A percentile compares a stretch with the other conserved stretches of the same genome.
Evolutionary conservation across 2,888 invertebrate genomes (phyloP).

Genomic region (Pachliopta kotzebuea): DNA sequence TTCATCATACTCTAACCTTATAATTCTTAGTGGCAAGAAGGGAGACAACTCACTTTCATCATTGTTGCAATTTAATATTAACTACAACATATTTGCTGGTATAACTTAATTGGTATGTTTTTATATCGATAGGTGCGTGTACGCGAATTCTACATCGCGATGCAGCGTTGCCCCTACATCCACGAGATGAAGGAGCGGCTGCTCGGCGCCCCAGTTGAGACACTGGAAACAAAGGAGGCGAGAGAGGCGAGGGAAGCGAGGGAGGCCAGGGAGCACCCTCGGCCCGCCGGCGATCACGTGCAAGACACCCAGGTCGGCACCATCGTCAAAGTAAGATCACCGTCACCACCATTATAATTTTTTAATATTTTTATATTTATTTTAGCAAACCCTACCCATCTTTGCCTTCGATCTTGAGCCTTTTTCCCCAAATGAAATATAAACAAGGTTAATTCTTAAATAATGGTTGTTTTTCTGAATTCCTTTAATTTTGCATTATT

Average conservation of each 20-base stretch:
- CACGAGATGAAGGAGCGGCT: conserved; percentile 96
- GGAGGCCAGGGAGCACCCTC: conserved; percentile 50
- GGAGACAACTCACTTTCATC: no score
- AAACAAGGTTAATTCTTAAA: no score
- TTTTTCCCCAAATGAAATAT: no score
- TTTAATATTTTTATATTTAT: not conserved
- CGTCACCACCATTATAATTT: conserved; percentile 31
- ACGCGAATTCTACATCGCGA: conserved; percentile 82
- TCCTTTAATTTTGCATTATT: no score
- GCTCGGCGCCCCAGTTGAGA: conserved; percentile 84
- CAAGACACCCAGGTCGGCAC: conserved; percentile 89
- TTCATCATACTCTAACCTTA: no score
- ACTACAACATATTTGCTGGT: no score
- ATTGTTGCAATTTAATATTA: no score
- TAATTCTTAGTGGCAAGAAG: no score
- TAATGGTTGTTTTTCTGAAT: no score
- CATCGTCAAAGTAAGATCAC: conserved; percentile 90
- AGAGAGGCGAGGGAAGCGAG: conserved; percentile 52
- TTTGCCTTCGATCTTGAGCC: no score
- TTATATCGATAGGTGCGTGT: conserved; percentile 65
- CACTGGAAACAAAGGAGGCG: conserved; percentile 79
- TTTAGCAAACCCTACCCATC: not conserved
- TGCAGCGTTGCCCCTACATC: conserved; percentile 94
- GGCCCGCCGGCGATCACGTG: conserved; percentile 49
- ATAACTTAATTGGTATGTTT: conserved; percentile 7